These are phyloP conservation scores for Seira ritae DNA, from an alignment of 2,888 invertebrate genomes.

Conservation along the genomic window DNA sequence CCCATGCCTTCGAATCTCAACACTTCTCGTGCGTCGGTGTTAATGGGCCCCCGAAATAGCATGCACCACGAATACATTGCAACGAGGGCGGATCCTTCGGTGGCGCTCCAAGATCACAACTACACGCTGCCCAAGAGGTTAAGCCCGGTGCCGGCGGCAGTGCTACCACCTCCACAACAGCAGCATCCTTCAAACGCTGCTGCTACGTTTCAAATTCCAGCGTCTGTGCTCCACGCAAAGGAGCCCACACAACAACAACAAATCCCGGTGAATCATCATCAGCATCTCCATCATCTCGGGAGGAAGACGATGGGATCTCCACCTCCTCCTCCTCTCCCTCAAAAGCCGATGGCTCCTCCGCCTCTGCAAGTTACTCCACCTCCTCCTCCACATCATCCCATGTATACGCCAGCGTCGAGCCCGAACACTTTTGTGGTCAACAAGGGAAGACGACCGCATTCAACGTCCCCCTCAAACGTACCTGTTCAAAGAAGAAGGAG, in stretches of 20 bases:
- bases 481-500: slow-evolving; percentile 86
- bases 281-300: slow-evolving; percentile 34
- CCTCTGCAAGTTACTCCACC: slow-evolving; percentile 22
- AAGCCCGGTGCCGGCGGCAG: slow-evolving; percentile 28
- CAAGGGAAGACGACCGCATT: slow-evolving; percentile 77
- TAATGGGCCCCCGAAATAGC: slow-evolving; percentile 48
- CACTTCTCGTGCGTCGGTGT: slow-evolving; percentile 57
- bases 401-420: slow-evolving; percentile 5
- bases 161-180: not conserved
- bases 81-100: slow-evolving; percentile 23
- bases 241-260: not conserved
- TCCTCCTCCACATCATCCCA: not conserved
- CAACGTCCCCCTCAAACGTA: slow-evolving; percentile 74
- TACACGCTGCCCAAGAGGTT: slow-evolving; percentile 41
- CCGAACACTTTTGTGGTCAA: slow-evolving; percentile 34
- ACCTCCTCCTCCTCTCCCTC: slow-evolving; percentile 22
- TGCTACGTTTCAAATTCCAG: not conserved
- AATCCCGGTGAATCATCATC: slow-evolving; percentile 12
- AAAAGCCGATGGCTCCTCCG: not conserved
- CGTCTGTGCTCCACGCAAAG: not conserved
- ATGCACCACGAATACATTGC: slow-evolving; percentile 41
- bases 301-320: slow-evolving; percentile 9
- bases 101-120: slow-evolving; percentile 66
- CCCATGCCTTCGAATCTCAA: slow-evolving; percentile 55
- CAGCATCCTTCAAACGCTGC: not conserved